Base-by-base conservation (phyloP, 2,888 invertebrate species). In the Spatulosminthurus flaviceps region DNA sequence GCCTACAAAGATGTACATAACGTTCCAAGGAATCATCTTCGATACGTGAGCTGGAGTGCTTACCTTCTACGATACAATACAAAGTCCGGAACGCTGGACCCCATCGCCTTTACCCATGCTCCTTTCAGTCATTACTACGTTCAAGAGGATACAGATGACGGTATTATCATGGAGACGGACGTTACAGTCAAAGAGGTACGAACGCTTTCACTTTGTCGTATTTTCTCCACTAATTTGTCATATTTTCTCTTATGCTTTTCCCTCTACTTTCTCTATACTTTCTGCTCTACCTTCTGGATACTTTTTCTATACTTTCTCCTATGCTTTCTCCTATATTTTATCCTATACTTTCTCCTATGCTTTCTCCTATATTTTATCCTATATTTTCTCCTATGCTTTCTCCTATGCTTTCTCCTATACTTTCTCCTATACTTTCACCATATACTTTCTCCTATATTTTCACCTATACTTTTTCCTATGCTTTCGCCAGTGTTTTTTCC, bases 91-190 rank as follows among this genome's bases (percentile, higher is more conserved):
- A 90, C 91, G 80, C 88, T 90, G n/a, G 92, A 92, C 82, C 91
- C 92, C 0, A 90, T 92, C 41, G 90, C 91, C 78, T 89, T 93
- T 26, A 91, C 92, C 0, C 92, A 93, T 19, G 92, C 92, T 0
- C 93, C 94, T 2, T 93, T 92, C 87, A 92, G 92, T 85, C 92
- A 93, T 86, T 94, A 94, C 87, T 94, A 94, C 87, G 92, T 93
- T 21, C 94, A 94, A 87, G 93, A 93, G 82, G 92, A 91, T 78
- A 90, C 90, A 0, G 94, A 94, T 87, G 93, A 94, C 86, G 94
- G 94, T 7, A 92, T 93, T 82, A 92, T 93, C 87, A 93, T 94
- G 92, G 93, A 93, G 87, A 94, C 94, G 5, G 91, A 92, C 84
- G 89, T 94, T 66, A 90, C 92, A 19, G 92, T 93, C 28, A 92